Evolutionary conservation across 2,113 vertebrate species (phyloP).

Genomic region (Sorex fumeus): DNA sequence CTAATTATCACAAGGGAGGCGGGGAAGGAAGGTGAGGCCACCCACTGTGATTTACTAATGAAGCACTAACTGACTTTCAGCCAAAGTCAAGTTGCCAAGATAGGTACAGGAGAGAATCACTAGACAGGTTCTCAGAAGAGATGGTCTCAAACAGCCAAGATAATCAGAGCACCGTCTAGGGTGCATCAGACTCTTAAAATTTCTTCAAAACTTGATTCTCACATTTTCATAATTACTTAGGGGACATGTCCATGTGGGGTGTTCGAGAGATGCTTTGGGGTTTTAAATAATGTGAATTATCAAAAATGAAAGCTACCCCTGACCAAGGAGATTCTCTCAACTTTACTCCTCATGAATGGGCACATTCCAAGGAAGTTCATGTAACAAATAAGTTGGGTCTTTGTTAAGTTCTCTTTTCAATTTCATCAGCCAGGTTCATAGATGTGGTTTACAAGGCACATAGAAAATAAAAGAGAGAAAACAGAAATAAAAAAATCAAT

Average conservation of each 20-base stretch:
- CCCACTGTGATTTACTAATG: not conserved
- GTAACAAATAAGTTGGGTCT: constrained; percentile 49
- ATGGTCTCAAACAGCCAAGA: not conserved
- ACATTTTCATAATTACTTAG: not conserved
- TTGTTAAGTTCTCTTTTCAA: constrained; percentile 58
- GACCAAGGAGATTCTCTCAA: not conserved
- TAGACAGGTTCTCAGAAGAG: not conserved
- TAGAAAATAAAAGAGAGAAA: not conserved
- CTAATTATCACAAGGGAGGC: constrained; percentile 41
- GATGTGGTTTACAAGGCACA: constrained; percentile 22
- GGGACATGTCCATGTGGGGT: not conserved
- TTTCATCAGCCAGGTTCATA: constrained; percentile 50
- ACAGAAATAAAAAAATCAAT: constrained; percentile 47
- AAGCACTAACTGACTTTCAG: not conserved
- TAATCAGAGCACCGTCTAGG: not conserved
- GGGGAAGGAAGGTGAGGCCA: not conserved
- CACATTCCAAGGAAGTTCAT: constrained; percentile 23
- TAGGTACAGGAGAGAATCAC: not conserved
- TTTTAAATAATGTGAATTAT: constrained; percentile 11
- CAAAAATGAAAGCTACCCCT: constrained; percentile 31
- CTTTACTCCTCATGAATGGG: not conserved
- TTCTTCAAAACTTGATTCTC: not conserved
- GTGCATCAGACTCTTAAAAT: not conserved
- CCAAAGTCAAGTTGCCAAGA: not conserved
- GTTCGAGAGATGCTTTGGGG: not conserved